These are phyloP conservation scores for Podarcis cretensis DNA, from an alignment of 2,113 vertebrate genomes.

Conservation along the genomic window DNA sequence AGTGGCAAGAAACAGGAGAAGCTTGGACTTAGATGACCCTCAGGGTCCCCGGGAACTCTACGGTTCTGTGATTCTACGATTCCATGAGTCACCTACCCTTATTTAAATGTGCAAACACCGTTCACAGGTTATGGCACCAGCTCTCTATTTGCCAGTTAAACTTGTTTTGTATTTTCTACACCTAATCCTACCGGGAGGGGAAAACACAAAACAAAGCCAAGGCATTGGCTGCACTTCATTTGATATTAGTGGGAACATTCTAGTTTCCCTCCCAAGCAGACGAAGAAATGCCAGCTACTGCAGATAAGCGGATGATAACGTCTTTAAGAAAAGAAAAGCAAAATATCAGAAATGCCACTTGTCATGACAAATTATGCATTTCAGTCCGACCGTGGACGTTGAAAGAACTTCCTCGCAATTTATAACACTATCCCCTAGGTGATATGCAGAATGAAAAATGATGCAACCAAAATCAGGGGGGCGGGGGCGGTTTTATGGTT, in stretches of 20 bases:
- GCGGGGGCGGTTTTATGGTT: neutral
- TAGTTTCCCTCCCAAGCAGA: neutral
- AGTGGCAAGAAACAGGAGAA: no score
- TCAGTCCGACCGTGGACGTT: constrained; percentile 46
- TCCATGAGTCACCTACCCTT: neutral
- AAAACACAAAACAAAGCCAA: constrained; percentile 5
- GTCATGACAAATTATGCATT: constrained; percentile 59
- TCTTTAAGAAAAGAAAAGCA: constrained; percentile 10
- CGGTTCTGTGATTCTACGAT: no score
- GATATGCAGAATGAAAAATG: constrained; percentile 45
- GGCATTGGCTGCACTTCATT: neutral
- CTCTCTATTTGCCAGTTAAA: neutral
- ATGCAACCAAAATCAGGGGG: constrained; percentile 2
- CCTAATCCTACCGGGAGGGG: neutral
- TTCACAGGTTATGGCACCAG: neutral
- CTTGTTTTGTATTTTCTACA: neutral
- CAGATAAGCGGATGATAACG: neutral
- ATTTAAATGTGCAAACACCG: neutral
- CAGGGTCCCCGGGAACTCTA: no score
- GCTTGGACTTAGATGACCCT: no score
- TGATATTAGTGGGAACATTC: neutral
- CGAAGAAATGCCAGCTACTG: constrained; percentile 28
- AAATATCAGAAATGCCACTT: constrained; percentile 55
- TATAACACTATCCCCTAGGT: constrained; percentile 18
- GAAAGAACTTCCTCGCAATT: constrained; percentile 56